Evolutionary conservation across 2,888 invertebrate genomes (phyloP).

Genomic region (Anthrax anthrax): DNA sequence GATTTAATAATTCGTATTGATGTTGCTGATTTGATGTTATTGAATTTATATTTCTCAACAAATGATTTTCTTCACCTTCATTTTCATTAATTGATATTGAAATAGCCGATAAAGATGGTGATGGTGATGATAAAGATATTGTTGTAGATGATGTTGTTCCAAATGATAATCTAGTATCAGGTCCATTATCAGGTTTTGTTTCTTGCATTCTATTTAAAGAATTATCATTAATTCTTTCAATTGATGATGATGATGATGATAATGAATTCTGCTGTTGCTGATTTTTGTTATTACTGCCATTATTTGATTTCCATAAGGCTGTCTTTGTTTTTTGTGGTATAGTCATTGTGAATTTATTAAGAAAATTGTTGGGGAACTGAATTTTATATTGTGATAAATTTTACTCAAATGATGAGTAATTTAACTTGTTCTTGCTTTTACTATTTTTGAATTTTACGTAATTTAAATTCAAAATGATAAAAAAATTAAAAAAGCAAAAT

Average conservation of each 20-base stretch:
- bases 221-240: neutral
- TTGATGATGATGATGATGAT: conserved; percentile 5
- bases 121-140: neutral
- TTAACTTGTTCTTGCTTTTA: conserved; percentile 6
- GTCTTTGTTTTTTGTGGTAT: conserved; percentile 18
- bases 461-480: too few species aligned
- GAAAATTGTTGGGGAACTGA: neutral
- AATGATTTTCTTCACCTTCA: neutral
- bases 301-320: conserved; percentile 16
- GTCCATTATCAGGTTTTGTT: neutral
- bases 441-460: neutral
- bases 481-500: too few species aligned
- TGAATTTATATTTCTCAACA: neutral
- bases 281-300: conserved; percentile 9
- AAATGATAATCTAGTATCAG: neutral
- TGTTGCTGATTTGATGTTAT: neutral
- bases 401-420: conserved; percentile 10
- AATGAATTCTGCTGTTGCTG: conserved; percentile 6
- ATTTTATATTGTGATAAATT: neutral
- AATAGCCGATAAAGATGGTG: conserved; percentile 5
- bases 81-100: conserved; percentile 4
- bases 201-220: neutral
- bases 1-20: too few species aligned
- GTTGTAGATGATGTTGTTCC: conserved; percentile 1
- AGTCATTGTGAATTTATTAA: conserved; percentile 15